These are phyloP conservation scores for Hydrozoanthus tunicans DNA, from an alignment of 64 coral and sea anemone genomes.

Conservation along the genomic window DNA sequence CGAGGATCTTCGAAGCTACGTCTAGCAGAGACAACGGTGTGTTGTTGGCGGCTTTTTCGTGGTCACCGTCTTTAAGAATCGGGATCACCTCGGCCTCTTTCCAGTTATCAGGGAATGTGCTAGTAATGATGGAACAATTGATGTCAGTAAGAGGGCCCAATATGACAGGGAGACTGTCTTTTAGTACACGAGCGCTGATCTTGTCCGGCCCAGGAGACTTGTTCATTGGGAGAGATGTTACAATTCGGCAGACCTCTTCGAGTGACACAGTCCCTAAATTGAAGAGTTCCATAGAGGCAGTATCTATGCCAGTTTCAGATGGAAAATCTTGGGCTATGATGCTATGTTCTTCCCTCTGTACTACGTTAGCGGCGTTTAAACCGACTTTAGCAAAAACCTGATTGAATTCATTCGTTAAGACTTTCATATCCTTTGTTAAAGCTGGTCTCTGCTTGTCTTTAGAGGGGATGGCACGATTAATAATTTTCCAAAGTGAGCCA, in stretches of 20 bases:
- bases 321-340: constrained; percentile 14
- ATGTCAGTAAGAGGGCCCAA: not conserved
- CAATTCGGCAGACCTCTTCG: constrained; percentile 28
- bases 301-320: not conserved
- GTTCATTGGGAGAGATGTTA: constrained; percentile 39
- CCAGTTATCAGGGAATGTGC: not conserved
- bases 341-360: constrained; percentile 8
- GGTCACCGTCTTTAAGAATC: too few relatives aligned
- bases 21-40: too few relatives aligned
- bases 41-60: too few relatives aligned
- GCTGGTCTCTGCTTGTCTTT: constrained; percentile 7
- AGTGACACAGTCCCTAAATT: constrained; percentile 1
- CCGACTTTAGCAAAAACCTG: constrained; percentile 48
- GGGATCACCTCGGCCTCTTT: too few relatives aligned
- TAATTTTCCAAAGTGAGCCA: not conserved
- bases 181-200: not conserved
- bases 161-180: not conserved
- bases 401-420: constrained; percentile 44
- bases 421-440: constrained; percentile 4
- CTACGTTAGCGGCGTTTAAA: constrained; percentile 23
- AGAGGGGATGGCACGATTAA: not conserved
- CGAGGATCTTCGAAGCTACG: too few relatives aligned
- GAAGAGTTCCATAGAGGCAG: constrained; percentile 8
- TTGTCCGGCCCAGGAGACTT: constrained; percentile 15
- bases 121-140: not conserved